A percentile compares a stretch with the other conserved stretches of the same genome.
Conservation (phyloP, 2,797 vertebrate species). For the Staurois parvus region DNA sequence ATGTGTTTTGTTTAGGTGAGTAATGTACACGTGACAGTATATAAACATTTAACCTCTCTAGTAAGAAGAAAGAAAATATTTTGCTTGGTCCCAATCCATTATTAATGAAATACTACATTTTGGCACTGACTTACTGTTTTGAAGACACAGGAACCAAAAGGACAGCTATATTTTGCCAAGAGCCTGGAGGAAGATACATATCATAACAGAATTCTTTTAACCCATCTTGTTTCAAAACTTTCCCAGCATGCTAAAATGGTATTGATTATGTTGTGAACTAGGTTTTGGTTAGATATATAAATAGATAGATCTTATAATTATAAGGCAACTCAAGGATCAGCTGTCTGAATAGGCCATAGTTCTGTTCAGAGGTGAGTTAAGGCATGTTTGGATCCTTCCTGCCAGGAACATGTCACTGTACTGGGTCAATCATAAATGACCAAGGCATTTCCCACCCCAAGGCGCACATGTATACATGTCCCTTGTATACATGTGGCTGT, state of each 20-base stretch:
- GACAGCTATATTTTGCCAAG: conserved; percentile 28
- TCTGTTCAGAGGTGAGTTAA: too few species aligned
- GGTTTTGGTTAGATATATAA: too few species aligned
- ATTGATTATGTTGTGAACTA: too few species aligned
- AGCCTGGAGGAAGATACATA: conserved; percentile 29
- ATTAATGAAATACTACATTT: conserved; percentile 57
- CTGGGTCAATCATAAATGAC: too few species aligned
- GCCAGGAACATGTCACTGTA: too few species aligned
- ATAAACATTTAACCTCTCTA: conserved; percentile 43
- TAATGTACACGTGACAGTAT: background rate
- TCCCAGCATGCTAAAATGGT: background rate
- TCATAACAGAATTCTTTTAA: conserved; percentile 33
- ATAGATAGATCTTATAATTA: too few species aligned
- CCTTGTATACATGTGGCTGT: too few species aligned
- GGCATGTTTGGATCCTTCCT: too few species aligned
- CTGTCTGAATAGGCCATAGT: too few species aligned
- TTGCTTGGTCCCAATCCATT: conserved; percentile 33
- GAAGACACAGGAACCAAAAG: conserved; percentile 35
- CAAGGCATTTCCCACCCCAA: too few species aligned
- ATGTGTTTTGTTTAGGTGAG: background rate
- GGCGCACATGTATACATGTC: too few species aligned
- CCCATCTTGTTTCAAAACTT: conserved; percentile 18
- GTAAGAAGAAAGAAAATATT: conserved; percentile 42
- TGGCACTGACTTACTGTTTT: conserved; percentile 31
- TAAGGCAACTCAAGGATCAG: too few species aligned